Conservation (phyloP, 2,113 vertebrate species). For the Ursus arctos region DNA sequence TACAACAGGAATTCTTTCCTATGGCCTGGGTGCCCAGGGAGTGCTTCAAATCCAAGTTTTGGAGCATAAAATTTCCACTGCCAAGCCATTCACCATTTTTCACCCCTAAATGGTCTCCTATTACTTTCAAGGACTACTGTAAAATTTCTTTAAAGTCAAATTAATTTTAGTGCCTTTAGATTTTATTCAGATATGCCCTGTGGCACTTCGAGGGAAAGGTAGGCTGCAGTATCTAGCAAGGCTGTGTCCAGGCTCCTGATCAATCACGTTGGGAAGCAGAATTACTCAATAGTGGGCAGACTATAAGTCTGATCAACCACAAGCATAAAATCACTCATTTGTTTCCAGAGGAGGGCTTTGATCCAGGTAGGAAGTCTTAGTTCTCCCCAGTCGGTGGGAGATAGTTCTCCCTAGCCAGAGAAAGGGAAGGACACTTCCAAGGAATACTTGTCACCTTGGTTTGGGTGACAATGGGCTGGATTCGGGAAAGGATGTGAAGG, state of each 20-base stretch:
- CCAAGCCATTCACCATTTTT: constrained; percentile 19
- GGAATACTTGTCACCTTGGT: constrained; percentile 30
- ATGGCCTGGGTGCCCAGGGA: background rate
- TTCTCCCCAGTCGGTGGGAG: background rate
- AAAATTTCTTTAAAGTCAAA: constrained; percentile 28
- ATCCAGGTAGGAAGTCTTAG: constrained; percentile 29
- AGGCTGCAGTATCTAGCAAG: background rate
- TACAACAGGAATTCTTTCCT: constrained; percentile 20
- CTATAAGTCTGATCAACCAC: background rate
- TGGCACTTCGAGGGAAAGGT: background rate
- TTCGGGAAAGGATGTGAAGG: background rate
- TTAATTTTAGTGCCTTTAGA: constrained; percentile 18
- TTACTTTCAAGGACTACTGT: constrained; percentile 32
- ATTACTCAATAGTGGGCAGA: background rate
- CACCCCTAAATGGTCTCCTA: background rate
- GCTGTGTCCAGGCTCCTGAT: constrained; percentile 13
- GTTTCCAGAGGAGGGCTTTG: constrained; percentile 44
- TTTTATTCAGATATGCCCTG: constrained; percentile 8
- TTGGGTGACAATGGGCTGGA: background rate
- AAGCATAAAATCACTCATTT: constrained; percentile 14
- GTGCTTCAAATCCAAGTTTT: constrained; percentile 46
- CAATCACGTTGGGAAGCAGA: background rate
- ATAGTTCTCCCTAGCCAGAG: background rate
- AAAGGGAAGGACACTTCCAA: constrained; percentile 52
- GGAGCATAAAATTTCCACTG: constrained; percentile 8